phyloP scores from a whole-genome alignment of 2,113 vertebrate species.

The Tetrax tetrax region DNA sequence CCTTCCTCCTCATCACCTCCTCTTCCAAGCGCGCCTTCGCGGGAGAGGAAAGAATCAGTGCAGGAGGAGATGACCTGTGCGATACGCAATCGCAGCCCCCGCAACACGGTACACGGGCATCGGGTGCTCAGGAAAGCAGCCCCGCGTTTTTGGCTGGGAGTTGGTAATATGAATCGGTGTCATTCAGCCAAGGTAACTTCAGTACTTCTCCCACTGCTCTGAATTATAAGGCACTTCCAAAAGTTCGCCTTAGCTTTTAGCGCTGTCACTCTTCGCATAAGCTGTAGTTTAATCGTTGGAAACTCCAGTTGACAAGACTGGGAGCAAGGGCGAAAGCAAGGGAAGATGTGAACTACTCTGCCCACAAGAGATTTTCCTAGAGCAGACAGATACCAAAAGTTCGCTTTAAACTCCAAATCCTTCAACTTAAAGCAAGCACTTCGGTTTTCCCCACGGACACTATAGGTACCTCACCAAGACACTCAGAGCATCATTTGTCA shows the following conservation, averaged over 20 bases:
- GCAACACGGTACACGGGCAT: rapidly evolving
- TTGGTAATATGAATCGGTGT: background rate
- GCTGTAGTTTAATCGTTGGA: background rate
- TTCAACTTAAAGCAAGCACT: background rate
- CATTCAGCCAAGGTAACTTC: background rate
- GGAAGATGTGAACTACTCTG: background rate
- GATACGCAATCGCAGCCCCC: background rate
- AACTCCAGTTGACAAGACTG: background rate
- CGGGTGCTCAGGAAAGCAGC: background rate
- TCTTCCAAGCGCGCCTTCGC: background rate
- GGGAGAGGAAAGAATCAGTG: background rate
- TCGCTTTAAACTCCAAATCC: background rate
- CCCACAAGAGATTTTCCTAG: background rate
- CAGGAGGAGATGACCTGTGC: background rate
- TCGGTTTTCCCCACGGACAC: background rate
- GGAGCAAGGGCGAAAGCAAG: background rate
- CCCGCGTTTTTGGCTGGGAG: rapidly evolving
- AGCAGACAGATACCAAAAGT: background rate
- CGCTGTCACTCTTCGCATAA: background rate
- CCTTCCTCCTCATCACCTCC: background rate
- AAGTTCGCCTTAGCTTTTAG: background rate
- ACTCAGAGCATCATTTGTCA: background rate
- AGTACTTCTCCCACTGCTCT: background rate
- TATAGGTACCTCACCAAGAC: background rate
- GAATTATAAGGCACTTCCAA: background rate